These are phyloP conservation scores for Apistogramma diplotaenia DNA, from an alignment of 2,113 vertebrate genomes.

Conservation along the genomic window DNA sequence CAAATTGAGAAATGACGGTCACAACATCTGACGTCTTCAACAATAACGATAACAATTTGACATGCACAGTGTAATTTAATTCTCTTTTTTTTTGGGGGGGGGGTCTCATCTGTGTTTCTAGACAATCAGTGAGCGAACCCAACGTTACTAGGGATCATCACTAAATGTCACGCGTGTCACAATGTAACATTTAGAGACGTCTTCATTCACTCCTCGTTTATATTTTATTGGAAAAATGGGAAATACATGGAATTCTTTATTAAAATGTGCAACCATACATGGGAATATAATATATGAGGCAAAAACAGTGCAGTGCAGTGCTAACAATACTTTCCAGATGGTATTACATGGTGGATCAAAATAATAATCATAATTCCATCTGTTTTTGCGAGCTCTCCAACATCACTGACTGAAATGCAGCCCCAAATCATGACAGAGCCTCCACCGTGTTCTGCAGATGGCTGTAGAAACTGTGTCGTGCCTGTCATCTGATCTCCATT, in stretches of 20 bases:
- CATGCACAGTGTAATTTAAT: not conserved
- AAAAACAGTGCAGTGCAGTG: too few relatives aligned
- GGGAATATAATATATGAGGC: too few relatives aligned
- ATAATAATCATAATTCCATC: not conserved
- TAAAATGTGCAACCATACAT: too few relatives aligned
- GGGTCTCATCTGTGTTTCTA: not conserved
- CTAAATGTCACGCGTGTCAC: not conserved
- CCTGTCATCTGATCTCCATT: not conserved
- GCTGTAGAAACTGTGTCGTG: fast-evolving
- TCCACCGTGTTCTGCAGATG: too few relatives aligned
- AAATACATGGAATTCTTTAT: too few relatives aligned
- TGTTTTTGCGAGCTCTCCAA: not conserved
- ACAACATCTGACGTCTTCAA: not conserved
- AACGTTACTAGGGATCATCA: not conserved
- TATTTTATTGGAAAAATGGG: too few relatives aligned
- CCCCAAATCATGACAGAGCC: not conserved
- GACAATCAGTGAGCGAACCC: not conserved
- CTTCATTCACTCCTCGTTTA: not conserved
- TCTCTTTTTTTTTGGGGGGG: not conserved
- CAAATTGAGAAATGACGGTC: not conserved
- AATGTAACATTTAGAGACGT: not conserved
- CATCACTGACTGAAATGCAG: not conserved
- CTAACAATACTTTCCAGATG: not conserved
- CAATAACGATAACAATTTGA: not conserved
- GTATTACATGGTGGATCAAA: not conserved